Base-by-base conservation (phyloP, 2,797 vertebrate genomes). In the Melopsittacus undulatus region DNA sequence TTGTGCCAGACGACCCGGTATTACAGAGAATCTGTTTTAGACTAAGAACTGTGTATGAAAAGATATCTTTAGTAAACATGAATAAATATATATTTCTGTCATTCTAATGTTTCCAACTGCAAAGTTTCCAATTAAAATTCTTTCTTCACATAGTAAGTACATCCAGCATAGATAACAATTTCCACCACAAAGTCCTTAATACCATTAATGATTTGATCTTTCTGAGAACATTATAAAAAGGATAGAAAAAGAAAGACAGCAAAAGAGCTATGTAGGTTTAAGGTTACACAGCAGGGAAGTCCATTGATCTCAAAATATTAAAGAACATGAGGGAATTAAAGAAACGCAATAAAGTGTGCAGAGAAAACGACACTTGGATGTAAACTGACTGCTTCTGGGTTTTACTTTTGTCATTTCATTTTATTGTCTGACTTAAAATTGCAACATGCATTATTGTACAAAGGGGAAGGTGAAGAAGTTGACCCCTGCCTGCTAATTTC, bases 181-280 rank as follows among this genome's bases (percentile, higher is more conserved):
- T 97, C 85, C 92, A 56, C 54, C 54, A 91, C 5, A 8, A 92
- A 89, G 82, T 95, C 90, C 94, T 97, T 97, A 97, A 96, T 96
- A 56, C 30, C 38, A 64, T 92, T 97, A 97, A 96, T 92, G 83
- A 96, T 97, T 96, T 97, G 94, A 97, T 98, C 95, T 97, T 97
- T 96, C 92, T 86, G 89, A 90, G 90, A 83, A 88, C 40, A 54
- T 82, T 92, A 62, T 91, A 85, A 95, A 97, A 96, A 82, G 46
- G 42, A 52, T 8, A 13, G 63, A 85, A 83, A 89, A 54, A 85
- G 91, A 74, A 46, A 91, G 52, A 89, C 56, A 76, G 81, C 64
- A 82, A 90, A 84, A 22, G 24, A 90, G 66, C 84, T 90, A 57
- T 92, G 92, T 85, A 96, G 94, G 91, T 97, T 86, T 76, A 95